These are phyloP conservation scores for Nothura maculosa DNA, from an alignment of 2,797 vertebrate species.

Conservation along the genomic window DNA sequence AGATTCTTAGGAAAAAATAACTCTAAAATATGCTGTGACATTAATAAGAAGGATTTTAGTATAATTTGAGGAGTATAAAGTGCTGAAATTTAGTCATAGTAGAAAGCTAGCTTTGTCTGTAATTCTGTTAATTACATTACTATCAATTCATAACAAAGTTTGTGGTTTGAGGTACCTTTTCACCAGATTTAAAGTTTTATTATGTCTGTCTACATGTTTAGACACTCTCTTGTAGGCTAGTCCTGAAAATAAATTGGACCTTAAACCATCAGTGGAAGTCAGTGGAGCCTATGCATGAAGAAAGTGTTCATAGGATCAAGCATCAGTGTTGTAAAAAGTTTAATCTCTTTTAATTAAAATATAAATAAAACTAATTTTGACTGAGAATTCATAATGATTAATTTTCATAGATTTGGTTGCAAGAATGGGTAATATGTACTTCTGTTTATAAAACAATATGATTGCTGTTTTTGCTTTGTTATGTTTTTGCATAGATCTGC, in stretches of 20 bases:
- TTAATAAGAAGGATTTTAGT: not conserved
- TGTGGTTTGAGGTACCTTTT: not conserved
- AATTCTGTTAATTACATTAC: not conserved
- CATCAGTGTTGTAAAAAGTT: not conserved
- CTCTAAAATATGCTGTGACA: not conserved
- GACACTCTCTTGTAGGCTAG: not conserved
- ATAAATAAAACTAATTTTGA: not conserved
- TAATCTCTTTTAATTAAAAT: not conserved
- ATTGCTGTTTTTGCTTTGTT: not conserved
- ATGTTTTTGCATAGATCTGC: not conserved
- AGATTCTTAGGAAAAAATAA: not conserved
- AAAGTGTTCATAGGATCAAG: not conserved
- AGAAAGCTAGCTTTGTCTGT: not conserved
- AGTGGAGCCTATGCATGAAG: not conserved
- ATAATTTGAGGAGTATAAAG: not conserved
- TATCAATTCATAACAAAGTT: not conserved
- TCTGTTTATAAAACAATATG: not conserved
- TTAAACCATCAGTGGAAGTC: not conserved
- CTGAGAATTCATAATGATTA: not conserved
- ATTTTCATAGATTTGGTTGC: not conserved
- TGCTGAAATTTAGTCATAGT: not conserved
- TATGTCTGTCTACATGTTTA: not conserved
- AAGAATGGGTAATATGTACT: not conserved
- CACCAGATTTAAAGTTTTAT: not conserved
- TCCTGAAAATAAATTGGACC: not conserved